Percentiles rank a stretch among this genome's conserved stretches.
phyloP scores from a whole-genome alignment of 2,888 invertebrate species.

The Limenitis camilla region DNA sequence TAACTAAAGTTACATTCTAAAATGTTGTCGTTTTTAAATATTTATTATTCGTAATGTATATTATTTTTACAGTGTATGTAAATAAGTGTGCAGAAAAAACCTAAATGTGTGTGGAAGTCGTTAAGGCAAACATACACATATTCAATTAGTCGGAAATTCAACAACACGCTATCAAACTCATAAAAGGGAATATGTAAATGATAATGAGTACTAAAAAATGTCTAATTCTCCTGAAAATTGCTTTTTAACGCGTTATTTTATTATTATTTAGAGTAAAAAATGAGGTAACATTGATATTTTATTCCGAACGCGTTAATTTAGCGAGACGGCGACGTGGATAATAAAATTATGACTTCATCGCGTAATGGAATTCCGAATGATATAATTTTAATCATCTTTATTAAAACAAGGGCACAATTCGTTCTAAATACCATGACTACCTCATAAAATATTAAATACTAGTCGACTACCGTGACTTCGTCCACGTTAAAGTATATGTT shows the following conservation, averaged over 20 bases:
- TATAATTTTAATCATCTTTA: conserved; percentile 14
- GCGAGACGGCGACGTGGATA: conserved; percentile 13
- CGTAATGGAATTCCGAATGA: conserved; percentile 14
- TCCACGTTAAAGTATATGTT: background rate
- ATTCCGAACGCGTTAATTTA: conserved; percentile 11
- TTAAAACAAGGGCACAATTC: conserved; percentile 6
- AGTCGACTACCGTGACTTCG: background rate
- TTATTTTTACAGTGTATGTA: no score
- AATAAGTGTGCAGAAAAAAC: no score
- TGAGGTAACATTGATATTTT: conserved; percentile 13
- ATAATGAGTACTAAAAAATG: no score
- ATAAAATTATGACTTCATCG: conserved; percentile 17
- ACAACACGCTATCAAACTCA: no score
- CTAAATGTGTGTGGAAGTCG: no score
- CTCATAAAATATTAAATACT: background rate
- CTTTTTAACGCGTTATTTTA: conserved; percentile 6
- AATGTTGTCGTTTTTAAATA: no score
- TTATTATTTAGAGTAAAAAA: conserved; percentile 12
- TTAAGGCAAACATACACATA: background rate
- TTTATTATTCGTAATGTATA: no score
- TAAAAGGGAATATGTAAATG: no score
- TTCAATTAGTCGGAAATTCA: no score
- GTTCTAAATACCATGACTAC: background rate
- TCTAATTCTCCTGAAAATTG: background rate
- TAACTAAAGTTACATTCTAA: no score